Evolutionary conservation across 1,140 invertebrate genomes (phyloP), one percentile per base, ranked within the genome.

Genomic region (Paracyclopina nana): DNA sequence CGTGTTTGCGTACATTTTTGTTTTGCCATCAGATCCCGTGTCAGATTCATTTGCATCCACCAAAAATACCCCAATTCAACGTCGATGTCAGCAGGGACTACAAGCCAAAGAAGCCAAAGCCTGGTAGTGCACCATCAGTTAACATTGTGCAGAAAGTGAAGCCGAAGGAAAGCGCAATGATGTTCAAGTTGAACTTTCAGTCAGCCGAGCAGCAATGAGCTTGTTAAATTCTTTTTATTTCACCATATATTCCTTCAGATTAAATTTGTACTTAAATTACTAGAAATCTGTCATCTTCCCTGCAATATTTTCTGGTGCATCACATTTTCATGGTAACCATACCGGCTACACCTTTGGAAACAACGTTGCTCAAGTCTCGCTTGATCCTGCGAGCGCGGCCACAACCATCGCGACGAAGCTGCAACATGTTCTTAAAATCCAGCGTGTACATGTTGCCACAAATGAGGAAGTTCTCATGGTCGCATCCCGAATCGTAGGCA

Each of bases 91-190:
- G 24, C 8, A 42, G 40, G 40, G 40, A 42, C 8, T 42, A 42
- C 14, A 42, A 42, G 40, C 40, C 40, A n/a, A n/a, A n/a, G 8
- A 42, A 42, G 20, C 40, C 6, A 22, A 42, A 42, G 14, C 40
- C 40, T 6, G 40, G 40, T 18, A n/a, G 24, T 22, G 40, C 40
- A 18, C 40, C 18, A 55, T n/a, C n/a, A n/a, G n/a, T n/a, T n/a
- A n/a, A n/a, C n/a, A n/a, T n/a, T n/a, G n/a, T n/a, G n/a, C n/a
- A n/a, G n/a, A n/a, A n/a, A n/a, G n/a, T n/a, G n/a, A n/a, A n/a
- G n/a, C n/a, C n/a, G n/a, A n/a, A n/a, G n/a, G n/a, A n/a, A n/a
- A n/a, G n/a, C n/a, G n/a, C n/a, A n/a, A n/a, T n/a, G n/a, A n/a
- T n/a, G n/a, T n/a, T n/a, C n/a, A n/a, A n/a, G n/a, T n/a, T n/a